These are phyloP conservation scores for Gadus macrocephalus DNA, from an alignment of 2,113 vertebrate genomes.

Conservation along the genomic window DNA sequence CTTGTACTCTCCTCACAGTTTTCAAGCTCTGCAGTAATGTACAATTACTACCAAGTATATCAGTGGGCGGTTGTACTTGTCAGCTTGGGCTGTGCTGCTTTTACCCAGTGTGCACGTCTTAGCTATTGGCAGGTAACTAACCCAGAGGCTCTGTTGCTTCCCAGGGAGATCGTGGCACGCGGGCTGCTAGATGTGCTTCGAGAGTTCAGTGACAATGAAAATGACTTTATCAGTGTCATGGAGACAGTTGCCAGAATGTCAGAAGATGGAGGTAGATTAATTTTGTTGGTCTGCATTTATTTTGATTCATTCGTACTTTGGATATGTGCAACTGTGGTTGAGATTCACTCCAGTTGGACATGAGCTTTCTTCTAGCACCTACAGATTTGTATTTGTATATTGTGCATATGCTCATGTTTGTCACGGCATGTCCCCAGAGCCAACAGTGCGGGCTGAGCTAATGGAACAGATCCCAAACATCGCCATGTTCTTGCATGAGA, in stretches of 20 bases:
- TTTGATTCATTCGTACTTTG: neutral
- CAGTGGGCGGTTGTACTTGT: constrained; percentile 33
- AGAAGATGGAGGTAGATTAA: constrained; percentile 84
- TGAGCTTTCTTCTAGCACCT: neutral
- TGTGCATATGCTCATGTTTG: neutral
- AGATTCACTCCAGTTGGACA: neutral
- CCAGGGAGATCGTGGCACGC: constrained; percentile 85
- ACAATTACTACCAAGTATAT: neutral
- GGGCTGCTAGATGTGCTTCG: constrained; percentile 83
- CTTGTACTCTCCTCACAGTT: constrained; percentile 24
- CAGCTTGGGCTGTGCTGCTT: constrained; percentile 29
- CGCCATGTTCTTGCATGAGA: constrained; percentile 85
- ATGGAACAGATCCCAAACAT: constrained; percentile 89
- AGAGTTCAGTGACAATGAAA: constrained; percentile 85
- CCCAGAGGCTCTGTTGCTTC: constrained; percentile 50
- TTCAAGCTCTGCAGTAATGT: constrained; percentile 27
- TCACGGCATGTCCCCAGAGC: constrained; percentile 70
- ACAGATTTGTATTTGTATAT: neutral
- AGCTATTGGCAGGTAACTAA: constrained; percentile 51
- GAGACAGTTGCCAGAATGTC: constrained; percentile 84
- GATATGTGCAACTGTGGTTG: neutral
- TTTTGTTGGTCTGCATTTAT: constrained; percentile 13
- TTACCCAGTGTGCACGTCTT: constrained; percentile 21
- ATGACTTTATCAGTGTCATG: constrained; percentile 85
- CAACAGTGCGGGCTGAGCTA: constrained; percentile 84